phyloP scores from a whole-genome alignment of 1,140 invertebrate genomes.

The Zaprionus capensis region DNA sequence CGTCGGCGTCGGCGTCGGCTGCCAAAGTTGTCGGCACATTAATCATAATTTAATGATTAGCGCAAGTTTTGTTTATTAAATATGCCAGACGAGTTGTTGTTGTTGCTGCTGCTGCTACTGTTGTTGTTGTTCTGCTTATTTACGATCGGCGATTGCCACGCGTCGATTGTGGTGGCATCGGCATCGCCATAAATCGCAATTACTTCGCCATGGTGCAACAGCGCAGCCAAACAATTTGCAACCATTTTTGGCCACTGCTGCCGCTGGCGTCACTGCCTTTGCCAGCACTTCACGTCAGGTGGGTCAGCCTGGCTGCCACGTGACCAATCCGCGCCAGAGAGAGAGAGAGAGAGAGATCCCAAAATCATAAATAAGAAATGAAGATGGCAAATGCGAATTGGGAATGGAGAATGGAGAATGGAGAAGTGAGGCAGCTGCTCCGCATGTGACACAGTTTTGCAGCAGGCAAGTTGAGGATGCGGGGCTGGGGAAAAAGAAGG shows the following conservation, averaged over 20 bases:
- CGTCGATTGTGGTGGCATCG: slow-evolving; percentile 48
- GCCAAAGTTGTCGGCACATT: slow-evolving; percentile 70
- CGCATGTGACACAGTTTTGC: neutral
- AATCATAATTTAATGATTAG: slow-evolving; percentile 79
- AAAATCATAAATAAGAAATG: slow-evolving; percentile 1
- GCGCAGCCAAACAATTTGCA: slow-evolving; percentile 13
- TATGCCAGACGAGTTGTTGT: slow-evolving; percentile 39
- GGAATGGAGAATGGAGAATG: neutral
- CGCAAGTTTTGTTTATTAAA: slow-evolving; percentile 77
- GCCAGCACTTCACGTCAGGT: neutral
- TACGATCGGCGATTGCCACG: slow-evolving; percentile 66
- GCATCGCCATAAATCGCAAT: slow-evolving; percentile 53
- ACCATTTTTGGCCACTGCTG: slow-evolving; percentile 2
- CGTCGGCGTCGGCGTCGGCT: slow-evolving; percentile 8
- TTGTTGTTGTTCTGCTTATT: slow-evolving; percentile 47
- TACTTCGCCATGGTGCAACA: neutral
- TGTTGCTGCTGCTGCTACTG: neutral
- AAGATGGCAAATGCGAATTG: slow-evolving; percentile 1
- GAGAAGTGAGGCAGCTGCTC: neutral
- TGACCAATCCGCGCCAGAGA: neutral
- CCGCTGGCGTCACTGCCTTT: neutral
- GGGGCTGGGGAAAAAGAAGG: neutral
- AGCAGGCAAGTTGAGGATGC: neutral
- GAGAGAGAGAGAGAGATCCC: neutral
- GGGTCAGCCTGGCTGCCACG: neutral